These are phyloP conservation scores for Cepaea hortensis DNA, from an alignment of 2,888 invertebrate species.

Conservation along the genomic window DNA sequence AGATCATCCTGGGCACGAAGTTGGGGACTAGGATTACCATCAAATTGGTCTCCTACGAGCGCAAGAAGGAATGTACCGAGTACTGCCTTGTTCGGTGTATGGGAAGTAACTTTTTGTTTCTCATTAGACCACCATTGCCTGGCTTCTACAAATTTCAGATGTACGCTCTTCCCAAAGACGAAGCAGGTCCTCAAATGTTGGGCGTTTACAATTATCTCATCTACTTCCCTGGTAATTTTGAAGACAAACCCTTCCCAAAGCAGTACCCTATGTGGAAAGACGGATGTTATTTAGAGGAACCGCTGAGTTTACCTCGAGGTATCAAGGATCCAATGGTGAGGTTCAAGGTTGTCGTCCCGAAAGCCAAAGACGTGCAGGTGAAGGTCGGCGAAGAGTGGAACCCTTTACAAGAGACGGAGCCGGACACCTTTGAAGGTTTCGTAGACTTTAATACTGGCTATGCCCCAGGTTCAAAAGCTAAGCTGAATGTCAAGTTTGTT, in stretches of 20 bases:
- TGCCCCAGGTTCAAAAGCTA: slow-evolving; percentile 63
- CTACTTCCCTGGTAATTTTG: slow-evolving; percentile 54
- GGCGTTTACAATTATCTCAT: slow-evolving; percentile 67
- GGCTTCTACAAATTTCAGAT: slow-evolving; percentile 71
- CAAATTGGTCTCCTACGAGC: slow-evolving; percentile 63
- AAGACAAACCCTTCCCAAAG: slow-evolving; percentile 63
- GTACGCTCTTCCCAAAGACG: slow-evolving; percentile 64
- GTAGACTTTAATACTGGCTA: slow-evolving; percentile 63
- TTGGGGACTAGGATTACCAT: slow-evolving; percentile 61
- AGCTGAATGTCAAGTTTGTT: slow-evolving; percentile 66
- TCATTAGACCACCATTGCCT: slow-evolving; percentile 60
- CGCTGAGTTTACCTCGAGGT: slow-evolving; percentile 62
- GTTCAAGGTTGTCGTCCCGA: slow-evolving; percentile 63
- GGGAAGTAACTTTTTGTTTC: slow-evolving; percentile 61
- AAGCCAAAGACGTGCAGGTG: slow-evolving; percentile 62
- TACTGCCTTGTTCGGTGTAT: slow-evolving; percentile 61
- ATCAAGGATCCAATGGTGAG: slow-evolving; percentile 57
- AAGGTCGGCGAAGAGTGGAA: slow-evolving; percentile 69
- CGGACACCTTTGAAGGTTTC: slow-evolving; percentile 61
- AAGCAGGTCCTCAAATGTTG: slow-evolving; percentile 68
- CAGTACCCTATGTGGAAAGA: slow-evolving; percentile 69
- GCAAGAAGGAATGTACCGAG: slow-evolving; percentile 64
- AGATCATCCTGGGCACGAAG: slow-evolving; percentile 60
- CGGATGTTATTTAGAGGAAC: slow-evolving; percentile 64
- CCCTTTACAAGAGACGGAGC: slow-evolving; percentile 59